Percentiles rank a stretch among this genome's conserved stretches.
These are phyloP conservation scores for Bos javanicus DNA, from an alignment of 2,113 vertebrate species.

Conservation along the genomic window DNA sequence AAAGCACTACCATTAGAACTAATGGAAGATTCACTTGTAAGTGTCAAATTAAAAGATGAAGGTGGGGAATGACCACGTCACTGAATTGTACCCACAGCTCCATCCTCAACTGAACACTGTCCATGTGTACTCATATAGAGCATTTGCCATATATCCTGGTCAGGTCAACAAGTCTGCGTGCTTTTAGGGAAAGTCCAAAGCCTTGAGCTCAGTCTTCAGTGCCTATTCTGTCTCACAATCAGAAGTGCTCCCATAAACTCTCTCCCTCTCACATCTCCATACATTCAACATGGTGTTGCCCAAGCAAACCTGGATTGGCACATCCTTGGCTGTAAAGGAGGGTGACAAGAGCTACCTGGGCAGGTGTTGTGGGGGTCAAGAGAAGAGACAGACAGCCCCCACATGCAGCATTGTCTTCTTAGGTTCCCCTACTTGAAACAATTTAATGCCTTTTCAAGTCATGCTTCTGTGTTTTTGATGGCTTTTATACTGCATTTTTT, in stretches of 20 bases:
- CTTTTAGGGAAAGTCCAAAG: background rate
- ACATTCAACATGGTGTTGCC: background rate
- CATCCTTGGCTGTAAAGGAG: background rate
- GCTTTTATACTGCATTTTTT: background rate
- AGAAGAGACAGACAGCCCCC: background rate
- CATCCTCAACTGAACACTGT: background rate
- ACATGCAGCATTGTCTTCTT: background rate
- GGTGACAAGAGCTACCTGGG: background rate
- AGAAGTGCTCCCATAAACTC: too few species aligned
- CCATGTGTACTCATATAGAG: background rate
- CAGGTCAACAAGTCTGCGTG: background rate
- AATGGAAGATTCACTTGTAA: background rate
- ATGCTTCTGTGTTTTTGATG: background rate
- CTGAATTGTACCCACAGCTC: background rate
- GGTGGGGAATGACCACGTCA: background rate
- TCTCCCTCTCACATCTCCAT: background rate
- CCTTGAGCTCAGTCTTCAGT: background rate
- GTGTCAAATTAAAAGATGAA: background rate
- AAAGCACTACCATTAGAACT: background rate
- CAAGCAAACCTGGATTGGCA: background rate
- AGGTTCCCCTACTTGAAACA: background rate
- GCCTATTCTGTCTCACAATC: background rate
- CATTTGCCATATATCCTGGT: background rate
- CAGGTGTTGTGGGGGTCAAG: background rate
- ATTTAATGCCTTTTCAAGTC: background rate